These are phyloP conservation scores for Bombus sibiricus DNA, from an alignment of 1,140 invertebrate species.

Conservation along the genomic window DNA sequence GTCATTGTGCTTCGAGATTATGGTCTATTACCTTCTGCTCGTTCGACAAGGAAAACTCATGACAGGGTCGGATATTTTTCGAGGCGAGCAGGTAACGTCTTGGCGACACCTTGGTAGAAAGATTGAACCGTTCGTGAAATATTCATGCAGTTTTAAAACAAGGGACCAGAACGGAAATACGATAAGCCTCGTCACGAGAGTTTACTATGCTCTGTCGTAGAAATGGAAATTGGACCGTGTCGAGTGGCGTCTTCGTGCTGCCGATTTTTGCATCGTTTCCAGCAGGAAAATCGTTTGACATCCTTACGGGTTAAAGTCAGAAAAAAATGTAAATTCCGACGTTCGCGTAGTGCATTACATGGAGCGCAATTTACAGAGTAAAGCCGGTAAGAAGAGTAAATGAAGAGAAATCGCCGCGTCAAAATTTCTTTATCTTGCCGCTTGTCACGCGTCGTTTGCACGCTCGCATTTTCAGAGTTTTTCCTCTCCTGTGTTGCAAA, in stretches of 20 bases:
- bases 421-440: constrained; percentile 20
- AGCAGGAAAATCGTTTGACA: not conserved
- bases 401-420: constrained; percentile 23
- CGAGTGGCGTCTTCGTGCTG: no score
- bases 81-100: not conserved
- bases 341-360: not conserved
- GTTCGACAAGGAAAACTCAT: constrained; percentile 17
- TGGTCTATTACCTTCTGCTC: constrained; percentile 7
- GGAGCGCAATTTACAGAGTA: not conserved
- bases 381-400: constrained; percentile 7
- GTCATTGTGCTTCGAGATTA: constrained; percentile 43
- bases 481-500: no score
- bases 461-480: not conserved
- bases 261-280: not conserved
- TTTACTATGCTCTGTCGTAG: not conserved
- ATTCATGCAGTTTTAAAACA: constrained; percentile 23
- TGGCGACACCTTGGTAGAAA: not conserved
- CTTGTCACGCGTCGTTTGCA: not conserved
- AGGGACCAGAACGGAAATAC: not conserved
- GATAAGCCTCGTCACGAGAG: not conserved
- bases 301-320: no score
- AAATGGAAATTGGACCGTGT: not conserved
- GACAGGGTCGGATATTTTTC: not conserved
- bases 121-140: constrained; percentile 10
- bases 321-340: not conserved